Evolutionary conservation across 1,140 invertebrate genomes (phyloP), one percentile per base, ranked within the genome.

Genomic region (Diabrotica virgifera): DNA sequence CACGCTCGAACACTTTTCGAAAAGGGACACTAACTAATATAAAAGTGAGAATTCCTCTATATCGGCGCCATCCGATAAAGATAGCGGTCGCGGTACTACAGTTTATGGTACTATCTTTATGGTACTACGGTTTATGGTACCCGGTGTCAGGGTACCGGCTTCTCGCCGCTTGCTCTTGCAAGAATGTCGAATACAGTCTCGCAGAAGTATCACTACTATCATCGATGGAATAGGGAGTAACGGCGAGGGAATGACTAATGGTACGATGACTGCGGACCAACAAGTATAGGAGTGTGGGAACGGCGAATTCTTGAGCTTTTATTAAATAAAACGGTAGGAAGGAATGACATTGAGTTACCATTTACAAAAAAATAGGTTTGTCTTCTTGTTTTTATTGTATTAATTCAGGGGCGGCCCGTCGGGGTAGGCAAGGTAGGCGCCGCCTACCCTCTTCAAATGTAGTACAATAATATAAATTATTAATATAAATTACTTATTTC

Each of bases 11-110:
- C 40, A 46, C 40, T n/a, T 46, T 46, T 46, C 40, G 40, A 46
- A 46, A 46, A 46, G n/a, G 40, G 40, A 46, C 40, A 46, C 40
- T 46, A 46, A n/a, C 24, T 46, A 46, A 46, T 46, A 46, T 46
- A 46, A 46, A 46, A 46, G 40, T 46, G 40, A 46, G 40, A 46
- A 46, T 46, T 46, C 40, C 40, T 46, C n/a, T 46, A 46, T 46
- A 46, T 46, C 40, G 40, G 40, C 40, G 40, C 40, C 40, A 46
- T 46, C 40, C 40, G 40, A 46, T 46, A 46, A 46, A 46, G 40
- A 46, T 46, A 46, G 40, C 40, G 40, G 40, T 46, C 40, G 40
- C 40, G 40, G 40, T 46, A 46, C n/a, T 46, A 46, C 40, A 46
- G 40, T 46, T 46, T 46, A 46, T 46, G 40, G 40, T 46, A 46